phyloP scores from a whole-genome alignment of 2,797 vertebrate species.

The Nasua narica region DNA sequence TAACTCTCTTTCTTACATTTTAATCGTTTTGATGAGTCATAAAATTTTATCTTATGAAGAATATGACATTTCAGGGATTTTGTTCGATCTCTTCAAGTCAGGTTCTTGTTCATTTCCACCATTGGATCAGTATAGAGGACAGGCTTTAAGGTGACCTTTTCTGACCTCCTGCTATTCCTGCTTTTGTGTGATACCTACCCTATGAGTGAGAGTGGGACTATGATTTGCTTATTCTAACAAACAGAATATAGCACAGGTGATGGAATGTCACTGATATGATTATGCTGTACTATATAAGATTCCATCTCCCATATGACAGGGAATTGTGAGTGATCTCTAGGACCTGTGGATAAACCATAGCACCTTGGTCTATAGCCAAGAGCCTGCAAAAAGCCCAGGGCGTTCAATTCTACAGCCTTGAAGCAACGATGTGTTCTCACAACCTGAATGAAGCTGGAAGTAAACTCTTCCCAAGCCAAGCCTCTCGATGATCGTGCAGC shows the following conservation, averaged over 20 bases:
- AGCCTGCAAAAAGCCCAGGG: background rate
- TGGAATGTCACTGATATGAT: background rate
- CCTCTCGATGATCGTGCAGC: background rate
- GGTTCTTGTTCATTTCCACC: background rate
- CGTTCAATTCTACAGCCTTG: background rate
- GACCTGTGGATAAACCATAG: background rate
- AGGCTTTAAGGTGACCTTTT: background rate
- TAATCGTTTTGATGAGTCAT: background rate
- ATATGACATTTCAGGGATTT: background rate
- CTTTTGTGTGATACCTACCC: background rate
- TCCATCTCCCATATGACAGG: background rate
- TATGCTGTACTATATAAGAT: background rate
- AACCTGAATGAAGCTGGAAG: background rate
- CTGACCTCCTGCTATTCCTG: background rate
- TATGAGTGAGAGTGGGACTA: background rate
- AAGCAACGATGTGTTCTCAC: background rate
- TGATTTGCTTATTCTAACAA: background rate
- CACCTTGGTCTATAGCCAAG: background rate
- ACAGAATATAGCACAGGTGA: background rate
- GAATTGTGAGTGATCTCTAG: background rate
- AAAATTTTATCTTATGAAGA: constrained; percentile 5
- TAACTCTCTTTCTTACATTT: background rate
- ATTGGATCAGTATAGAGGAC: background rate
- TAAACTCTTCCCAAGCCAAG: background rate
- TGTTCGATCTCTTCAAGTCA: background rate